Conservation (phyloP, 2,113 vertebrate genomes). For the Mandrillus leucophaeus region DNA sequence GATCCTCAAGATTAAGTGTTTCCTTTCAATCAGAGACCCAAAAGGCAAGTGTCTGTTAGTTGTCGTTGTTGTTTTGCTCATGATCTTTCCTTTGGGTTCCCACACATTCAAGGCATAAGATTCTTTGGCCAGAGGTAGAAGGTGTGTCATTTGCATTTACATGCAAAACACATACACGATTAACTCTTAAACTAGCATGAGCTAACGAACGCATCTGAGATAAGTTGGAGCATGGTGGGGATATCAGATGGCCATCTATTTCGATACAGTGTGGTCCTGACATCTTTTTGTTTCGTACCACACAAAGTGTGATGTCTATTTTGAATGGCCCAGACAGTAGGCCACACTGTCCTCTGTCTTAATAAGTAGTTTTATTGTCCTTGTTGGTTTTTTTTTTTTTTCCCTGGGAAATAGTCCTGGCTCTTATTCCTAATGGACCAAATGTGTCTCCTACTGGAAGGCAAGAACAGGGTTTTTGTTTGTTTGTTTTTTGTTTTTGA, state of each 20-base stretch:
- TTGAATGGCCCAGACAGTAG: not conserved
- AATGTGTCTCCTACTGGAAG: not conserved
- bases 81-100: not conserved
- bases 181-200: not conserved
- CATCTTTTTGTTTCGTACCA: not conserved
- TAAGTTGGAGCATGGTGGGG: fast-evolving
- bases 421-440: not conserved
- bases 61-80: not conserved
- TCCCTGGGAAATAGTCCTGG: not conserved
- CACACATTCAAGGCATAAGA: not conserved
- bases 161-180: not conserved
- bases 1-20: not conserved
- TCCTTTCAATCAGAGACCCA: not conserved
- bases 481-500: too few relatives aligned
- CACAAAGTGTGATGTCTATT: not conserved
- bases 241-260: not conserved
- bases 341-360: not conserved
- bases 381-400: not conserved
- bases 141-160: not conserved
- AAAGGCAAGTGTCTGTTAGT: not conserved
- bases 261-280: not conserved
- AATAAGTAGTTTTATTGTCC: not conserved
- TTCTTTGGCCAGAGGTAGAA: not conserved
- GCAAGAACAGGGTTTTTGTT: not conserved
- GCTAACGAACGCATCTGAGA: not conserved